These are phyloP conservation scores for Cynoglossus semilaevis DNA, from an alignment of 2,113 vertebrate genomes.

Conservation along the genomic window DNA sequence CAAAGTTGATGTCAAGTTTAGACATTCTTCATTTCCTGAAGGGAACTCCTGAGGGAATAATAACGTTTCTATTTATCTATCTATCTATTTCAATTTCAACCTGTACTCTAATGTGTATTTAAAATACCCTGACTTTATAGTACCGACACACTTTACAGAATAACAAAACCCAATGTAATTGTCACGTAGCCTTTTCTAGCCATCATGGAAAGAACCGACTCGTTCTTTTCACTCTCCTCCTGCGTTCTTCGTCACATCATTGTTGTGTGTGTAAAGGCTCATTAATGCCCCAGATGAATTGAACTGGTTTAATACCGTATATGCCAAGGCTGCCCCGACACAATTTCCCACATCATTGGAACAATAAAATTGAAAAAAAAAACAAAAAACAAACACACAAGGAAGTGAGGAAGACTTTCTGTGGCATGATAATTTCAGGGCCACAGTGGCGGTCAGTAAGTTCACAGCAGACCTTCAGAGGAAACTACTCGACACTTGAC, in stretches of 20 bases:
- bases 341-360: conserved; percentile 37
- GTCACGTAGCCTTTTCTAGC: too few relatives aligned
- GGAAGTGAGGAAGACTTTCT: conserved; percentile 74
- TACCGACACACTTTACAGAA: conserved; percentile 16
- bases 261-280: conserved; percentile 22
- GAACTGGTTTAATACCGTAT: conserved; percentile 16
- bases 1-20: too few relatives aligned
- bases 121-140: too few relatives aligned
- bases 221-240: conserved; percentile 12
- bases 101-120: too few relatives aligned
- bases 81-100: too few relatives aligned
- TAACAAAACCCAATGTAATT: conserved; percentile 15
- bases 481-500: conserved; percentile 54
- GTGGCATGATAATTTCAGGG: conserved; percentile 68
- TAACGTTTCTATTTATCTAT: too few relatives aligned
- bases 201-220: not conserved
- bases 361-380: conserved; percentile 67
- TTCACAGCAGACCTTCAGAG: conserved; percentile 55
- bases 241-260: conserved; percentile 16
- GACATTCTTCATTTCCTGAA: too few relatives aligned
- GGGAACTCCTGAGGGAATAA: too few relatives aligned
- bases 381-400: too few relatives aligned
- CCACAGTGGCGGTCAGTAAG: conserved; percentile 47
- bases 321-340: conserved; percentile 26
- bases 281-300: conserved; percentile 34